phyloP scores from a whole-genome alignment of 2,113 vertebrate genomes.

The Mesitornis unicolor region DNA sequence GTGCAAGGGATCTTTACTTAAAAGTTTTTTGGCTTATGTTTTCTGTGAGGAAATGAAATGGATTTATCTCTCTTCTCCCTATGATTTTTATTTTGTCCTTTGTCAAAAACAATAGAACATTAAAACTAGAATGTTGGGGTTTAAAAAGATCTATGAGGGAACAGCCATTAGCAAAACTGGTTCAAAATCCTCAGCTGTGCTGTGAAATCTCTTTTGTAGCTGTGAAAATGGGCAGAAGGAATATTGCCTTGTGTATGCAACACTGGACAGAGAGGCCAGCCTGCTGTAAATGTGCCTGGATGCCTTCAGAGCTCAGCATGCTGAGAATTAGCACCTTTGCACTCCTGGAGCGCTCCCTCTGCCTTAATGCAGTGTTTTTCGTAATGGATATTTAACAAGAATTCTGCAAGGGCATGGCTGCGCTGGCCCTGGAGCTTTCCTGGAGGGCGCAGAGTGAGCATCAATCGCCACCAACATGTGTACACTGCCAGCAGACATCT shows the following conservation, averaged over 20 bases:
- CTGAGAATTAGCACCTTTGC: background rate
- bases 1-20: background rate
- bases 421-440: background rate
- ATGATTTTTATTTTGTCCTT: background rate
- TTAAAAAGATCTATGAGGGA: background rate
- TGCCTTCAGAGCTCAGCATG: background rate
- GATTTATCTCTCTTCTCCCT: background rate
- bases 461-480: too few relatives aligned
- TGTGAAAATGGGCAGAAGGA: background rate
- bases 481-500: background rate
- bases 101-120: background rate
- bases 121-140: background rate
- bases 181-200: background rate
- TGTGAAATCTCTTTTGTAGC: background rate
- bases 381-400: background rate
- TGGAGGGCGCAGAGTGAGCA: background rate
- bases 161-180: background rate
- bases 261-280: background rate
- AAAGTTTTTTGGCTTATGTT: background rate
- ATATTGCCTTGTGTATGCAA: background rate
- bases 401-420: background rate
- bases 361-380: background rate
- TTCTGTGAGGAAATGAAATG: background rate
- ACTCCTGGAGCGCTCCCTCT: background rate
- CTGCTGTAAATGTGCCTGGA: accelerated